A percentile compares a stretch with the other conserved stretches of the same genome.
phyloP scores from a whole-genome alignment of 2,888 invertebrate genomes.

The Idaea aversata region DNA sequence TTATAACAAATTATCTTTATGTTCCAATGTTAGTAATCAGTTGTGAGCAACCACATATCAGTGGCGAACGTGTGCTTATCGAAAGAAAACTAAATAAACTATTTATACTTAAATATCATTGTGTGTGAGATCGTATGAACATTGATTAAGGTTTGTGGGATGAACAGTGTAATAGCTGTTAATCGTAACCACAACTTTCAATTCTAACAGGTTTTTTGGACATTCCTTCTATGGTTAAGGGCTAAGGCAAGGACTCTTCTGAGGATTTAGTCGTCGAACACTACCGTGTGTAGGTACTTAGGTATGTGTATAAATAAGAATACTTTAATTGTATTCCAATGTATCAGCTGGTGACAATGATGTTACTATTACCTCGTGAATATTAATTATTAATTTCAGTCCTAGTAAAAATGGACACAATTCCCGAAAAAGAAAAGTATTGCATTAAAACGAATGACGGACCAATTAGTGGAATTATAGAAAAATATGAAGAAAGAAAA shows the following conservation, averaged over 20 bases:
- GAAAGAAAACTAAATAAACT: neutral
- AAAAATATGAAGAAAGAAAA: constrained; percentile 41
- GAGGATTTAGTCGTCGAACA: no score
- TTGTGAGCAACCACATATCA: neutral
- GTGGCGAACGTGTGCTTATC: neutral
- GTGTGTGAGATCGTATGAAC: neutral
- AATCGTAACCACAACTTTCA: no score
- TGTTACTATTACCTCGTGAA: neutral
- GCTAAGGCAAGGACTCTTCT: no score
- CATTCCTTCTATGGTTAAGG: no score
- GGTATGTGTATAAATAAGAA: no score
- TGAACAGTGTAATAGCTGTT: neutral
- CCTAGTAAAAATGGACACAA: constrained; percentile 27
- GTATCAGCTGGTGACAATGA: no score
- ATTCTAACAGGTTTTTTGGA: no score
- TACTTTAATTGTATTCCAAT: no score
- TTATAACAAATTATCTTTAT: neutral
- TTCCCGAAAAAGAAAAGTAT: constrained; percentile 33
- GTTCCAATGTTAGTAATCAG: neutral
- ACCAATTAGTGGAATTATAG: constrained; percentile 54
- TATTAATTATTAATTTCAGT: neutral
- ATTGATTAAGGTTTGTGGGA: neutral
- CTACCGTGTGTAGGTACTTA: no score
- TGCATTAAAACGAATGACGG: constrained; percentile 50
- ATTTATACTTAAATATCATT: neutral